phyloP scores from a whole-genome alignment of 2,797 vertebrate species.

The Erpetoichthys calabaricus region DNA sequence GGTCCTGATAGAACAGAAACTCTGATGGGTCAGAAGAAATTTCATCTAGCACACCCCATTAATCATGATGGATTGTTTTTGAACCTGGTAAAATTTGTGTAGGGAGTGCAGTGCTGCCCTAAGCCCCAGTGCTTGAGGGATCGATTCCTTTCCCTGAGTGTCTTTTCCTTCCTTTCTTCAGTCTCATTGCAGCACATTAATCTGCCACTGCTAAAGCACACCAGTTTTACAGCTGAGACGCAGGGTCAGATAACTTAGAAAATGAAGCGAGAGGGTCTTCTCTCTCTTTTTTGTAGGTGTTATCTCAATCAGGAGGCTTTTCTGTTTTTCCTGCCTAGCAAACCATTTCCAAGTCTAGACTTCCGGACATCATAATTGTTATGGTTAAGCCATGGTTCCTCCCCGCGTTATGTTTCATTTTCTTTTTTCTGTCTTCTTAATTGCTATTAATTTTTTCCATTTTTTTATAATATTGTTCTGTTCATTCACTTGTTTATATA shows the following conservation, averaged over 20 bases:
- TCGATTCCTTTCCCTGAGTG: not conserved
- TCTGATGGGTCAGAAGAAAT: not conserved
- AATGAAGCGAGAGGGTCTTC: not conserved
- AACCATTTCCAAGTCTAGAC: too few species aligned
- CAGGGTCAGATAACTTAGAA: constrained; percentile 2
- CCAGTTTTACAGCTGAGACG: not conserved
- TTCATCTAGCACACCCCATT: not conserved
- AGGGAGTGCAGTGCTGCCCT: not conserved
- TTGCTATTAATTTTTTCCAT: too few species aligned
- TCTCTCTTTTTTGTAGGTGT: too few species aligned
- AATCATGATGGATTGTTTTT: not conserved
- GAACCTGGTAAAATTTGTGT: constrained; percentile 2
- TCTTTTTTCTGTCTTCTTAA: too few species aligned
- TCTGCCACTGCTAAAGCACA: constrained; percentile 2
- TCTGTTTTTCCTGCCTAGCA: too few species aligned
- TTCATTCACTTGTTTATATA: too few species aligned
- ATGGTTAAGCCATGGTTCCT: too few species aligned
- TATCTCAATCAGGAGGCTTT: too few species aligned
- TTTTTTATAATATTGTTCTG: too few species aligned
- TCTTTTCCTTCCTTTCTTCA: not conserved
- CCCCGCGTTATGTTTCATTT: too few species aligned
- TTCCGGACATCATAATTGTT: too few species aligned
- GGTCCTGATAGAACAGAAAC: not conserved
- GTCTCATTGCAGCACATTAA: constrained; percentile 1
- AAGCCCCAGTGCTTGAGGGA: too few species aligned